Percentiles rank a stretch among this genome's conserved stretches.
Evolutionary conservation across 2,888 invertebrate genomes (phyloP).

Genomic region (Mythimna vitellina): DNA sequence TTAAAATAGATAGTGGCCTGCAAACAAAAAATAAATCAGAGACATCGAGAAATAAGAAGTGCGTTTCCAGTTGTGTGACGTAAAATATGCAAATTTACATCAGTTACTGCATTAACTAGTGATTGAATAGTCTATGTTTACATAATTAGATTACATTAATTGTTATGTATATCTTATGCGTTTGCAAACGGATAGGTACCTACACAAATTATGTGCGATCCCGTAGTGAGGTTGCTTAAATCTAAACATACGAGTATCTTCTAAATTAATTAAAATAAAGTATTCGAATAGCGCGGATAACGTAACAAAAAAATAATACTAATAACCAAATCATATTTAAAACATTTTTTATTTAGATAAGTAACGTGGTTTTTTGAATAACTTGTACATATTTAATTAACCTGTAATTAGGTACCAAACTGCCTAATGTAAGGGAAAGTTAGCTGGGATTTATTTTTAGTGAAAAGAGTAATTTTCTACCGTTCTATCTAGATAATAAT

Average conservation of each 20-base stretch:
- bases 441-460: too few species aligned
- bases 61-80: slow-evolving; percentile 1
- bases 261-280: not conserved
- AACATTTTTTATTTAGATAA: too few species aligned
- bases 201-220: slow-evolving; percentile 2
- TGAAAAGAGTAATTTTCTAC: too few species aligned
- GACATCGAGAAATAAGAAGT: not conserved
- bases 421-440: too few species aligned
- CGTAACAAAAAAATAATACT: not conserved
- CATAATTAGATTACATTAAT: slow-evolving; percentile 10
- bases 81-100: slow-evolving; percentile 19
- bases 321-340: too few species aligned
- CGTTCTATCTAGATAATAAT: too few species aligned
- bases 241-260: too few species aligned
- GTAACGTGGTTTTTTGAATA: too few species aligned
- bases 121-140: slow-evolving; percentile 10
- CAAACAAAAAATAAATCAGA: not conserved
- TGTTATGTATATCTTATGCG: slow-evolving; percentile 7
- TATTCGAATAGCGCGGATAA: not conserved
- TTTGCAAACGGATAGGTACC: not conserved
- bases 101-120: slow-evolving; percentile 14
- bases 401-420: too few species aligned
- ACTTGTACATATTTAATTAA: too few species aligned
- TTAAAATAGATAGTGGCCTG: not conserved
- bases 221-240: slow-evolving; percentile 2